Evolutionary conservation across 1,140 invertebrate genomes (phyloP), one percentile per base, ranked within the genome.

Genomic region (Himalopsyche phryganea): DNA sequence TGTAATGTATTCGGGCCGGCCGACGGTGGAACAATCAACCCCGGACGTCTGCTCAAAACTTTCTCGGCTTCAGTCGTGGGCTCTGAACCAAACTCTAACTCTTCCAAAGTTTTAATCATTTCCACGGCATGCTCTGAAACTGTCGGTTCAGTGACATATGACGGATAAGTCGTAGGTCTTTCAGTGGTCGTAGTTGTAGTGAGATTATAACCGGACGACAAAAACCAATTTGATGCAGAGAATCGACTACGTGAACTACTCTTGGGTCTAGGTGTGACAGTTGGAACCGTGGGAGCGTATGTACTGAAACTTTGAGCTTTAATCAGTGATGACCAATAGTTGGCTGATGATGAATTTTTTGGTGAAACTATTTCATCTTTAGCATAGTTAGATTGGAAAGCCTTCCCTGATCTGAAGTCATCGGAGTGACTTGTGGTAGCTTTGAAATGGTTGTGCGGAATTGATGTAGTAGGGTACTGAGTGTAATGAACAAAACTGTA

Each of bases 1-100:
- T 90, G 87, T 1, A 91, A 70, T 1, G 87, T 86, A 65, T 87
- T 86, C 1, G 87, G 85, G 0, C 86, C 85, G 0, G 86, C 82
- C 1, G 87, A 88, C 13, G 82, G 82, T 10, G 85, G 85, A 18
- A 87, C 82, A 14, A 83, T 74, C 17, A 87, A 71, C 19, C 85
- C 85, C 41, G 77, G 75, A 58, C 83, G 72, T 19, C 74, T 76
- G 4, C 71, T 71, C 42, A 72, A 71, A 49, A 70, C 69, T 65
- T 74, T 76, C 28, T 79, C 71, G 20, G 58, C 33, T 44, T 66
- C 61, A 10, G 46, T 58, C 15, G 55, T 63, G 4, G 60, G 50
- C 15, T 63, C 55, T 23, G 33, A n/a, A 15, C 48, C 58, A 5
- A 60, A 52, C 46, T 65, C 64, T 11, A 65, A 38, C 11, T 75